Conservation (phyloP, 2,888 invertebrate species). For the Rugalucina vietnamica region DNA sequence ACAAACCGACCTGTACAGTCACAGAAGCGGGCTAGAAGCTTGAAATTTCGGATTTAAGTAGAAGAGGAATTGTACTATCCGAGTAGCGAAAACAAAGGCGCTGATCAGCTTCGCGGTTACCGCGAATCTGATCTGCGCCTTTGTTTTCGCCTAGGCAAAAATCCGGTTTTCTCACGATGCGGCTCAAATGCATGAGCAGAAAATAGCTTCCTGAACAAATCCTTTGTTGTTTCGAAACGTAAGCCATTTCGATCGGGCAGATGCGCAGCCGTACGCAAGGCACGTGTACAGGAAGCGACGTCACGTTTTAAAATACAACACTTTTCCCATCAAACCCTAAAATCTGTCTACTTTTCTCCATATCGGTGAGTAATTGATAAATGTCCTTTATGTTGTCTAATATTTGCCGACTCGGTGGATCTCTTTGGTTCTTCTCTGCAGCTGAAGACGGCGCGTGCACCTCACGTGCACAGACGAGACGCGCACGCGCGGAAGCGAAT, state of each 20-base stretch:
- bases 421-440: constrained; percentile 37
- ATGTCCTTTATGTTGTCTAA: constrained; percentile 42
- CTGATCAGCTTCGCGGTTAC: no score
- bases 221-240: constrained; percentile 33
- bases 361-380: not conserved
- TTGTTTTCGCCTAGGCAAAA: no score
- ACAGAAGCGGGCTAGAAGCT: no score
- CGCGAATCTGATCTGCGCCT: no score
- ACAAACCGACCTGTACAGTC: no score
- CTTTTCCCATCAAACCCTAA: constrained; percentile 6
- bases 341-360: constrained; percentile 4
- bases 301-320: constrained; percentile 11
- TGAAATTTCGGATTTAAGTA: no score
- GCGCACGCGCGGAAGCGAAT: constrained; percentile 53
- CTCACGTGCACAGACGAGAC: constrained; percentile 43
- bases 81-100: no score
- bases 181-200: no score
- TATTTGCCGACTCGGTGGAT: constrained; percentile 38
- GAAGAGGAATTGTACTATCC: no score
- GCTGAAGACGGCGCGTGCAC: constrained; percentile 49
- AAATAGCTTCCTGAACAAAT: constrained; percentile 1
- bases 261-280: constrained; percentile 51
- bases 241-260: constrained; percentile 36
- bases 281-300: constrained; percentile 9
- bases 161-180: no score